phyloP scores from a whole-genome alignment of 2,113 vertebrate genomes.

The Sialia sialis region DNA sequence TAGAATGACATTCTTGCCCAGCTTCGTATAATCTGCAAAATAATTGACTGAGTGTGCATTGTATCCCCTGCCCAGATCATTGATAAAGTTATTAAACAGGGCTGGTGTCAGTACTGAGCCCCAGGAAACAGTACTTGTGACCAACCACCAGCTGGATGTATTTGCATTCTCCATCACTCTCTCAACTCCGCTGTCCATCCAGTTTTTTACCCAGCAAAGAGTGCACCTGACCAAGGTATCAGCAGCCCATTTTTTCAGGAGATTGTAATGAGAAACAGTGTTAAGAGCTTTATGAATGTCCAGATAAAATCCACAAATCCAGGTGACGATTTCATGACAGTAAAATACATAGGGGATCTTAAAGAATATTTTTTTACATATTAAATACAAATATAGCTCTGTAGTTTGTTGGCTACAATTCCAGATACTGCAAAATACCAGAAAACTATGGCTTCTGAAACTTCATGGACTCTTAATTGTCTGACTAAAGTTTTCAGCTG shows the following conservation, averaged over 20 bases:
- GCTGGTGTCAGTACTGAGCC: background rate
- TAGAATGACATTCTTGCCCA: background rate
- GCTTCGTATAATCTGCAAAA: background rate
- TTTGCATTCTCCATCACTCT: background rate
- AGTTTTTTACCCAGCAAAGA: background rate
- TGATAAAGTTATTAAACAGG: background rate
- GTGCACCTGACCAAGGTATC: background rate
- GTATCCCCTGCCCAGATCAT: background rate
- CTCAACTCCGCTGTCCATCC: background rate
- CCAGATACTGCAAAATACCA: background rate
- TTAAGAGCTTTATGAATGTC: background rate
- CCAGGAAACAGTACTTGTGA: too few relatives aligned
- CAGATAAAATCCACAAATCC: background rate
- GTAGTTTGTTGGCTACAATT: background rate
- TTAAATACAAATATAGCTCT: background rate
- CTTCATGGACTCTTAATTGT: background rate
- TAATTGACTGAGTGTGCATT: background rate
- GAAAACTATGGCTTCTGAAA: background rate
- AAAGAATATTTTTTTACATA: background rate
- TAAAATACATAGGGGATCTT: background rate
- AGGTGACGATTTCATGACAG: background rate
- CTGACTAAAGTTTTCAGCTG: background rate
- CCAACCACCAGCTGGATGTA: too few relatives aligned
- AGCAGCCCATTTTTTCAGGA: background rate
- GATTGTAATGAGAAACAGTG: background rate